Percentiles rank a stretch among this genome's conserved stretches.
These are phyloP conservation scores for Euborellia annulipes DNA, from an alignment of 1,140 invertebrate genomes.

Conservation along the genomic window DNA sequence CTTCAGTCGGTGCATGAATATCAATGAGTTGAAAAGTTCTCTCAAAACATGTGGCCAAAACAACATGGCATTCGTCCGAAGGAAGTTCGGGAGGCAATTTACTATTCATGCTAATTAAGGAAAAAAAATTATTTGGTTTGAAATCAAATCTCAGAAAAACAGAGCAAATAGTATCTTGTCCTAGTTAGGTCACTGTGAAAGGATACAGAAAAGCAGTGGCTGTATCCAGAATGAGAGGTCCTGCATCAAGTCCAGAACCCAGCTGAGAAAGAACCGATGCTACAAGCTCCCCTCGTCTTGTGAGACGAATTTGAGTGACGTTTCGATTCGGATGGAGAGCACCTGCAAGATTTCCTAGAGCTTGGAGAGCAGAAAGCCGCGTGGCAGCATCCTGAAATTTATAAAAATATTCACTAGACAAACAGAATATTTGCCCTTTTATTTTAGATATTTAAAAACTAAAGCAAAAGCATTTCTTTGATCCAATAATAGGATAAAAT, in stretches of 20 bases:
- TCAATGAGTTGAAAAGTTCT: constrained; percentile 7
- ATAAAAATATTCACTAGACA: background rate
- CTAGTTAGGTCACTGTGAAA: constrained; percentile 17
- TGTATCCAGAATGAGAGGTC: constrained; percentile 31
- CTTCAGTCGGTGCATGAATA: background rate
- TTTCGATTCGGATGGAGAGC: constrained; percentile 29
- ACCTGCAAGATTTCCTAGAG: constrained; percentile 30
- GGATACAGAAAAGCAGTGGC: constrained; percentile 37
- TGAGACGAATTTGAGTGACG: constrained; percentile 24
- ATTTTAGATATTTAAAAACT: background rate
- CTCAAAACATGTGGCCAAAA: constrained; percentile 14
- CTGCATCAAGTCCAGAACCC: constrained; percentile 25
- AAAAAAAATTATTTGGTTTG: background rate
- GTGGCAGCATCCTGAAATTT: constrained; percentile 27
- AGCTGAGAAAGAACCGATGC: constrained; percentile 17
- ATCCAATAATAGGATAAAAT: background rate
- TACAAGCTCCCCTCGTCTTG: constrained; percentile 20
- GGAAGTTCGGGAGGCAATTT: background rate
- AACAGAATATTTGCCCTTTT: background rate
- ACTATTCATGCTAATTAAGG: background rate
- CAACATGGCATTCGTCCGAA: background rate
- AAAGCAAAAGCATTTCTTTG: background rate
- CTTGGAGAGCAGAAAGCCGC: constrained; percentile 29
- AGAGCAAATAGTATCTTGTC: background rate
- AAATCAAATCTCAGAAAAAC: background rate